Evolutionary conservation across 2,797 vertebrate genomes (phyloP).

Genomic region (Echiichthys vipera): DNA sequence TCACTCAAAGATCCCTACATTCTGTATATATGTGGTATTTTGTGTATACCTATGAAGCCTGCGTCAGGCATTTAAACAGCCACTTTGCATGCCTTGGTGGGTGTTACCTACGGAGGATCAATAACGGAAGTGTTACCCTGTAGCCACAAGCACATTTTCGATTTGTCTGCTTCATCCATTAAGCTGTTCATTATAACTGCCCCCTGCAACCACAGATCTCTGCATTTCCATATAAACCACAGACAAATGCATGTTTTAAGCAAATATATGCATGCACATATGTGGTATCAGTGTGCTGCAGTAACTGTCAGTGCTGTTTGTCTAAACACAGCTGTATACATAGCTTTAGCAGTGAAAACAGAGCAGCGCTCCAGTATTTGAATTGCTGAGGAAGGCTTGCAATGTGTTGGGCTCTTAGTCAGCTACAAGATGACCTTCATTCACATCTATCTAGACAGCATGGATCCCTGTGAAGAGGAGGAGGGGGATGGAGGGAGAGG

Average conservation of each 20-base stretch:
- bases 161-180: constrained; percentile 48
- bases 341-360: constrained; percentile 51
- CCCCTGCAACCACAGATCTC: constrained; percentile 38
- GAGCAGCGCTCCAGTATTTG: constrained; percentile 52
- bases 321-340: constrained; percentile 69
- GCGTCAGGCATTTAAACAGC: constrained; percentile 1
- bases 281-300: constrained; percentile 43
- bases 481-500: constrained; percentile 12
- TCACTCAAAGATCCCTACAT: not conserved
- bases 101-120: constrained; percentile 32
- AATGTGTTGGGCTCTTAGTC: constrained; percentile 65
- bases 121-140: constrained; percentile 36
- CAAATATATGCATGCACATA: constrained; percentile 21
- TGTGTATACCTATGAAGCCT: not conserved
- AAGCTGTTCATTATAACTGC: constrained; percentile 57
- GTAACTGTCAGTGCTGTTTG: constrained; percentile 46
- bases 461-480: constrained; percentile 58
- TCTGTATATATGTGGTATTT: not conserved
- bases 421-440: constrained; percentile 75
- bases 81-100: constrained; percentile 4
- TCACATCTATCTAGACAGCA: constrained; percentile 62
- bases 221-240: constrained; percentile 35
- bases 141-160: constrained; percentile 38
- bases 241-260: constrained; percentile 14
- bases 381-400: constrained; percentile 57